phyloP scores from a whole-genome alignment of 2,797 vertebrate species.

The Hylomyscus alleni region DNA sequence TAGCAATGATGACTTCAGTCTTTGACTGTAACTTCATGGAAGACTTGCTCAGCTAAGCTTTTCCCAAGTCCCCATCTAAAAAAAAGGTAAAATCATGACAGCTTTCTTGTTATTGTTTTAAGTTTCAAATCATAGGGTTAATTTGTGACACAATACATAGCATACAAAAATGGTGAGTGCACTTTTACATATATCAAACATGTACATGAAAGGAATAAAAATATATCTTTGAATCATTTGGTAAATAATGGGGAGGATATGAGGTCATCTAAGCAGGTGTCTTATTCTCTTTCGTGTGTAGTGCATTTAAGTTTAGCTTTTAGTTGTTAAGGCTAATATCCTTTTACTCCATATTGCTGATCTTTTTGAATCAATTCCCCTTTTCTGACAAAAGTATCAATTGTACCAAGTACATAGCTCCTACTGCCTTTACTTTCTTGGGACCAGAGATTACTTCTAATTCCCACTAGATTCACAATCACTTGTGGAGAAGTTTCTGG shows the following conservation, averaged over 20 bases:
- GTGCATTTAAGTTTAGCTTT: constrained; percentile 32
- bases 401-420: not conserved
- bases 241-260: constrained; percentile 8
- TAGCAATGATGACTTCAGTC: not conserved
- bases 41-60: not conserved
- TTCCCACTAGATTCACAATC: not conserved
- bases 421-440: not conserved
- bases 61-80: not conserved
- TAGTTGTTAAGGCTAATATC: not conserved
- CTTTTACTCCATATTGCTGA: not conserved
- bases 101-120: not conserved
- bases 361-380: not conserved
- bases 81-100: not conserved
- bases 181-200: not conserved
- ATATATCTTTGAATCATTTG: constrained; percentile 3
- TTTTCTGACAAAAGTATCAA: not conserved
- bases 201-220: not conserved
- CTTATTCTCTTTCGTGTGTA: not conserved
- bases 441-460: constrained; percentile 48
- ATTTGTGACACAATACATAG: not conserved
- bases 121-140: not conserved
- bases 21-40: not conserved
- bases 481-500: constrained; percentile 27
- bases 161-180: not conserved
- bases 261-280: not conserved